These are phyloP conservation scores for Rissa tridactyla DNA, from an alignment of 2,113 vertebrate genomes.

Conservation along the genomic window DNA sequence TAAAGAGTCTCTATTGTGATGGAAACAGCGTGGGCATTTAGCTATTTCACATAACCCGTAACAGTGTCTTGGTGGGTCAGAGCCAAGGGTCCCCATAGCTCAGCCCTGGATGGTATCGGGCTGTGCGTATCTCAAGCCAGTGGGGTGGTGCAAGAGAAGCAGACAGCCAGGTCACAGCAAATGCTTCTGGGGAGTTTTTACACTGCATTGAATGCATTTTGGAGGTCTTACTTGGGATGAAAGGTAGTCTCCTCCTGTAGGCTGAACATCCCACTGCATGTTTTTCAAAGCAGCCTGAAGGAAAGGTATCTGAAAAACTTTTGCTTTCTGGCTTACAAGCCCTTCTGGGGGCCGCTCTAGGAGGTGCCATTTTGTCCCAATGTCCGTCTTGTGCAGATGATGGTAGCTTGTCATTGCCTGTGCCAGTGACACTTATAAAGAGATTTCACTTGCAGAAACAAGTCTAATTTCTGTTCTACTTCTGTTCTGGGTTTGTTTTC, in stretches of 20 bases:
- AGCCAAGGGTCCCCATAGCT: not conserved
- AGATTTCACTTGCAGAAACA: not conserved
- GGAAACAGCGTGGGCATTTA: not conserved
- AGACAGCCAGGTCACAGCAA: not conserved
- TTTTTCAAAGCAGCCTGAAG: not conserved
- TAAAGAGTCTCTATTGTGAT: not conserved
- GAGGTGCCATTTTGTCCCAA: not conserved
- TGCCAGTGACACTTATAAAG: not conserved
- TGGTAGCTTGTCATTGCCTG: not conserved
- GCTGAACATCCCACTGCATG: not conserved
- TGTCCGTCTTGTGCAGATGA: fast-evolving
- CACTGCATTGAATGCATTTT: not conserved
- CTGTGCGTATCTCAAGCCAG: not conserved
- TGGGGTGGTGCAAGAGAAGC: not conserved
- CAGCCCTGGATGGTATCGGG: not conserved
- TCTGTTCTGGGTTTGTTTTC: not conserved
- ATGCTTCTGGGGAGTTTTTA: not conserved
- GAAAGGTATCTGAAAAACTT: not conserved
- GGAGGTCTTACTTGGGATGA: not conserved
- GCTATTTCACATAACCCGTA: not conserved
- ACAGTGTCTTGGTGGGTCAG: not conserved
- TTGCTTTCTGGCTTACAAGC: not conserved
- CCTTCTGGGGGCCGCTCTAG: not conserved
- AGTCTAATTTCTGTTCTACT: not conserved
- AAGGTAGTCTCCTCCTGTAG: not conserved